A percentile compares a stretch with the other conserved stretches of the same genome.
Conservation (phyloP, 1,140 invertebrate genomes). For the Heliconius hewitsoni region DNA sequence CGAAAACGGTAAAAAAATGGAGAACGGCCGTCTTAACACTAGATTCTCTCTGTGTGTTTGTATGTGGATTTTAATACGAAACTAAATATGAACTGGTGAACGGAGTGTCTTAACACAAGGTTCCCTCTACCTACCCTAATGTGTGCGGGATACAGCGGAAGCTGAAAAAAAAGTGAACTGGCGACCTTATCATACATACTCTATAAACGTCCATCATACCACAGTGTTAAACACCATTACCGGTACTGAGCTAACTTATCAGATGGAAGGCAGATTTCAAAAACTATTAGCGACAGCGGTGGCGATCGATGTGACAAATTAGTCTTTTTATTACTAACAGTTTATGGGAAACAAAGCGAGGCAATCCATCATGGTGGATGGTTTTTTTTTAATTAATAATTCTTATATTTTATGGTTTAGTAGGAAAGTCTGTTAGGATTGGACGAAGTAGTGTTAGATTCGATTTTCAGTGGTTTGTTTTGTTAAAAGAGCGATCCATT, state of each 20-base stretch:
- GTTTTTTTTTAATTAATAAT: conserved; percentile 14
- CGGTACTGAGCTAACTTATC: conserved; percentile 5
- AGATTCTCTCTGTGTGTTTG: too few relatives aligned
- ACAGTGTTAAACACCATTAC: neutral
- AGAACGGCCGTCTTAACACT: too few relatives aligned
- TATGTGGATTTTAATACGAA: too few relatives aligned
- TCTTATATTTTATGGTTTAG: neutral
- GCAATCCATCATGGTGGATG: conserved; percentile 17
- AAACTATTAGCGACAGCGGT: neutral
- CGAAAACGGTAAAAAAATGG: too few relatives aligned
- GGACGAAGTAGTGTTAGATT: too few relatives aligned
- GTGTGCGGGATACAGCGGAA: too few relatives aligned
- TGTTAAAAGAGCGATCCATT: too few relatives aligned
- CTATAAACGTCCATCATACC: neutral
- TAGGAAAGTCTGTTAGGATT: neutral
- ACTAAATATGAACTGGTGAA: too few relatives aligned
- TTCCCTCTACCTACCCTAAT: too few relatives aligned
- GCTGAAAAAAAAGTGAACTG: neutral
- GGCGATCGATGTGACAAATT: conserved; percentile 22
- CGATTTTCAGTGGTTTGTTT: too few relatives aligned
- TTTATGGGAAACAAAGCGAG: conserved; percentile 21
- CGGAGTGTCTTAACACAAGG: too few relatives aligned
- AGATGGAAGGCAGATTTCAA: conserved; percentile 21
- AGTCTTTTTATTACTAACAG: conserved; percentile 17
- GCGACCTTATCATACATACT: neutral